Evolutionary conservation across 2,113 vertebrate species (phyloP), one percentile per base, ranked within the genome.

Genomic region (Hippocampus abdominalis): DNA sequence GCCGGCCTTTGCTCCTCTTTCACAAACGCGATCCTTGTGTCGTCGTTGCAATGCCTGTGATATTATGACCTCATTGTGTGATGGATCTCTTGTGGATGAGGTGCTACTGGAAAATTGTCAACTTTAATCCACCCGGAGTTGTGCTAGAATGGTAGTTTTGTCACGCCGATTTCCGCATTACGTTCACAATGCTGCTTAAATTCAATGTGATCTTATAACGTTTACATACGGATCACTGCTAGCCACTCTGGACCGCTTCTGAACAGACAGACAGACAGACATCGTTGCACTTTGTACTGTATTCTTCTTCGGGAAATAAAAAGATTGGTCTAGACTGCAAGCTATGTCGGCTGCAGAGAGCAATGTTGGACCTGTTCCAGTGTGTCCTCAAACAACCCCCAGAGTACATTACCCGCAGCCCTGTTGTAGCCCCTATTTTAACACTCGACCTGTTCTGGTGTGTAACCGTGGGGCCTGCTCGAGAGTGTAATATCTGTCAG

Each of bases 21-120:
- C 63, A 76, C 77, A 70, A 80, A 75, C 49, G 74, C 82, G 51
- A 64, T 66, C 23, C 66, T 81, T 61, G 68, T 82, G 76, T 85
- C 5, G 42, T 67, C 81, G 80, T 85, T 74, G 66, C 76, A 53
- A 83, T 78, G 76, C 80, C 73, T 84, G 79, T 77, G 70, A 86
- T 79, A 80, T 83, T 54, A 66, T 66, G 53, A 16, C 40, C 3
- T 29, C 40, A 48, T n/a, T 65, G 64, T 65, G 42, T 83, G 75
- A 71, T 9, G 72, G 72, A 77, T 86, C 67, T 76, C 84, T 76
- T 73, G 81, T 85, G 78, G 63, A 73, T 81, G 84, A 82, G 84
- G 78, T 76, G 27, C 69, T 32, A 70, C 81, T 68, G 69, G 60
- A 32, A 8, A 20, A 60, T 18, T 3, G 20, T 64, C 20, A 10